Evolutionary conservation across 2,888 invertebrate species (phyloP), one percentile per base, ranked within the genome.

Genomic region (Megalurothrips usitatus): DNA sequence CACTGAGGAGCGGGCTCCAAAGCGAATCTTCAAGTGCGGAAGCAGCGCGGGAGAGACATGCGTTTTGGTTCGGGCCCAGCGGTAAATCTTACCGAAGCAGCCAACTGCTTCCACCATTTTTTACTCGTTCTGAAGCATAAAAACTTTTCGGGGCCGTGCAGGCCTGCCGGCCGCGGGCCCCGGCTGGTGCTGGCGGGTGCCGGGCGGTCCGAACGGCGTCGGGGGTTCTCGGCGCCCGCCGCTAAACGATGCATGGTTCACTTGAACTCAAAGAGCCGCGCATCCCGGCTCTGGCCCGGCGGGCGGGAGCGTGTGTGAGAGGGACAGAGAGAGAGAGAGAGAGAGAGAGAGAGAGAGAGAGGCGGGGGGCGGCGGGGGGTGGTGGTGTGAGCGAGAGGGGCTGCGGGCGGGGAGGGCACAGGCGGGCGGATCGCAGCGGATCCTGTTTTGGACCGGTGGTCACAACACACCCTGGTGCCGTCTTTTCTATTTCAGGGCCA

Each of bases 361-460:
- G 58, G 58, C 14, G 58, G 58, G 58, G 58, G 6, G 58, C 0
- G 58, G 14, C 11, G 58, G 58, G 58, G 58, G 19, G 58, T 17
- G 58, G 52, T 2, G 49, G 52, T 4, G 34, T 2, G 34, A 43
- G 34, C 3, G 34, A 43, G 34, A 43, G 34, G 34, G 2, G 34
- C 34, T 6, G 34, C 34, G 34, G 52, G 10, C 3, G 52, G 52
- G 12, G 49, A 49, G 49, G 49, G 49, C 49, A 14, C 49, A 19
- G 58, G 17, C 19, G 58, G 58, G 58, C 14, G 58, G 68, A 8
- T 75, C 68, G 26, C 26, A n/a, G n/a, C 68, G 68, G 68, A 8
- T 75, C 68, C 68, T 75, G 34, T 43, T 26, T 75, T 75, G 68
- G 68, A 12, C 68, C 68, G 68, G 23, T 75, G 68, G 68, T 75